Evolutionary conservation across 2,888 invertebrate species (phyloP), one percentile per base, ranked within the genome.

Genomic region (Marronus borbonicus): DNA sequence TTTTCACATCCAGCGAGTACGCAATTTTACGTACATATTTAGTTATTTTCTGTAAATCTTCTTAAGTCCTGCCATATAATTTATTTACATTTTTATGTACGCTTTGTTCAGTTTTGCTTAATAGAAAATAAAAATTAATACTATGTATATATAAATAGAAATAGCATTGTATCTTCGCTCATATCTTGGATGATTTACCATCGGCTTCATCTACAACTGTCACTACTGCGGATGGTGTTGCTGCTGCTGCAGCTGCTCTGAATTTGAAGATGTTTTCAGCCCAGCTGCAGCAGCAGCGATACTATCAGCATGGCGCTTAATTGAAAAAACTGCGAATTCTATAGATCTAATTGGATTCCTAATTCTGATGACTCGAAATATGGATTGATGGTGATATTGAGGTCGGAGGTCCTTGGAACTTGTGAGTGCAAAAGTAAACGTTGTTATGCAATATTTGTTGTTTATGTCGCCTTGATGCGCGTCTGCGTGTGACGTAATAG

Each of bases 171-270:
- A 44, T 12, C 55, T n/a, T 55, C 20, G 55, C 12, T 44, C 44
- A 44, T 12, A 8, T 12, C 44, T 20, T 4, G 55, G 55, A 55
- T 55, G n/a, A 55, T 7, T n/a, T 52, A 55, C n/a, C n/a, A 17
- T n/a, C 55, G 14, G n/a, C 55, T n/a, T 28, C 28, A 20, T 60
- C 60, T 24, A 60, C 28, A n/a, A 28, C 28, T 28, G 20, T 31
- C 3, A 14, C 28, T 28, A 31, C 28, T 62, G 55, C 24, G 8
- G 55, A 24, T 17, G 28, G 62, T n/a, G 62, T 14, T 62, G 24
- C 62, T 62, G 62, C 62, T 62, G 62, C 62, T 62, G 62, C 62
- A 62, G 62, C 62, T 62, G 62, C 62, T 62, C 62, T 62, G 62
- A 62, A 62, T 14, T 62, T 12, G 8, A 31, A 28, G 7, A 24